Evolutionary conservation across 2,797 vertebrate genomes (phyloP).

Genomic region (Myotis vivesi): DNA sequence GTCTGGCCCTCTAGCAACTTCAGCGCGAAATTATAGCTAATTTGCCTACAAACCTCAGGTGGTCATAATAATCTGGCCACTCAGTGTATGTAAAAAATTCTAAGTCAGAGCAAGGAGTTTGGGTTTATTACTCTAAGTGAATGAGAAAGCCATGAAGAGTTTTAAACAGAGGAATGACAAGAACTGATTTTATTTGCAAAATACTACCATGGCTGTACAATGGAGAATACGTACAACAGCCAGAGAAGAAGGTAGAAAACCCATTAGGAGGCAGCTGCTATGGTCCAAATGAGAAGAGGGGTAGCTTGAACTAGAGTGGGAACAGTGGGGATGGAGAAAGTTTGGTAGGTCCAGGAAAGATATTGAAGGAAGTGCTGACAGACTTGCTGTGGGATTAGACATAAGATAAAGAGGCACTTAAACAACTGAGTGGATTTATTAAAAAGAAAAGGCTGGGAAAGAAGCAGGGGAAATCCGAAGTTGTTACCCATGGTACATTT

Average conservation of each 20-base stretch:
- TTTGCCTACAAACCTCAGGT: too few species aligned
- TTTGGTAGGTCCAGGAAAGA: neutral
- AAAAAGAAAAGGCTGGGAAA: neutral
- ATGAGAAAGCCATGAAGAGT: neutral
- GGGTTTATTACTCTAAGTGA: neutral
- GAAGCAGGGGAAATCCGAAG: neutral
- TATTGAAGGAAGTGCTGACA: neutral
- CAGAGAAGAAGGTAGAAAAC: neutral
- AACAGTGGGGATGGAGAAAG: neutral
- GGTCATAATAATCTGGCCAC: too few species aligned
- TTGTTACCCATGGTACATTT: neutral
- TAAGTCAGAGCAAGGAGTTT: neutral
- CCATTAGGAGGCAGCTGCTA: neutral
- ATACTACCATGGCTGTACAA: neutral
- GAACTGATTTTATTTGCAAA: neutral
- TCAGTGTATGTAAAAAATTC: neutral
- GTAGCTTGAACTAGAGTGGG: neutral
- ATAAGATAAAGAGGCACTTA: neutral
- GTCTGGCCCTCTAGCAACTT: too few species aligned
- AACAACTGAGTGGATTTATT: neutral
- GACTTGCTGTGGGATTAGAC: neutral
- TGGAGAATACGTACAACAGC: neutral
- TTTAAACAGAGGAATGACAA: neutral
- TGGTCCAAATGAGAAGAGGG: neutral
- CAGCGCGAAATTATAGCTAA: too few species aligned